phyloP scores from a whole-genome alignment of 2,113 vertebrate genomes.

The Coryphaenoides rupestris region DNA sequence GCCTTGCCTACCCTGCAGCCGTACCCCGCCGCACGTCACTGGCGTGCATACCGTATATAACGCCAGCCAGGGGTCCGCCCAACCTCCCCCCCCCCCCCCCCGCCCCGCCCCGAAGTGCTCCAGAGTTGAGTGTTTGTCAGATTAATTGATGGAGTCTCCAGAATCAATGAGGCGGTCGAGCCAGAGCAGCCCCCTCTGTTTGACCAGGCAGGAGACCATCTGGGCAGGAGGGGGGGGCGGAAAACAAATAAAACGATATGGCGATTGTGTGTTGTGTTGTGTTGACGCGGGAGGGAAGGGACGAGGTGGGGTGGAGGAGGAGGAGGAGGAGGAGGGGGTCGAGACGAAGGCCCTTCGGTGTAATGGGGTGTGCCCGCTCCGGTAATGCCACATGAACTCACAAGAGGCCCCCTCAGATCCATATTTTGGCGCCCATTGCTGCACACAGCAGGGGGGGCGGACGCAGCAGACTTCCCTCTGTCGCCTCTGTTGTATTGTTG shows the following conservation, averaged over 20 bases:
- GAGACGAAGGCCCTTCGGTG: slow-evolving; percentile 52
- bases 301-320: too few species aligned
- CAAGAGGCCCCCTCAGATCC: slow-evolving; percentile 55
- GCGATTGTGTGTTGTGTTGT: slow-evolving; percentile 14
- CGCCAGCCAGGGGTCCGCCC: too few species aligned
- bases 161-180: slow-evolving; percentile 66
- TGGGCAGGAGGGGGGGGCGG: slow-evolving; percentile 6
- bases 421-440: slow-evolving; percentile 35
- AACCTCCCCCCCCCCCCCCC: too few species aligned
- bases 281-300: slow-evolving; percentile 35
- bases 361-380: slow-evolving; percentile 67
- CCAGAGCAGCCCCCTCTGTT: slow-evolving; percentile 58
- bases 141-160: slow-evolving; percentile 69
- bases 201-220: slow-evolving; percentile 57
- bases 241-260: too few species aligned
- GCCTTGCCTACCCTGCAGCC: too few species aligned
- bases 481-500: too few species aligned
- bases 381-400: slow-evolving; percentile 64
- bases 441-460: slow-evolving; percentile 50
- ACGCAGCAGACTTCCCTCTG: too few species aligned
- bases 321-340: too few species aligned
- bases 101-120: slow-evolving; percentile 30
- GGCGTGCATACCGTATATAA: too few species aligned
- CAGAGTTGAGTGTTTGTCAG: slow-evolving; percentile 58
- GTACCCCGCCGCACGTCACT: too few species aligned